phyloP scores from a whole-genome alignment of 2,888 invertebrate species.

The Chymomyza amoena region DNA sequence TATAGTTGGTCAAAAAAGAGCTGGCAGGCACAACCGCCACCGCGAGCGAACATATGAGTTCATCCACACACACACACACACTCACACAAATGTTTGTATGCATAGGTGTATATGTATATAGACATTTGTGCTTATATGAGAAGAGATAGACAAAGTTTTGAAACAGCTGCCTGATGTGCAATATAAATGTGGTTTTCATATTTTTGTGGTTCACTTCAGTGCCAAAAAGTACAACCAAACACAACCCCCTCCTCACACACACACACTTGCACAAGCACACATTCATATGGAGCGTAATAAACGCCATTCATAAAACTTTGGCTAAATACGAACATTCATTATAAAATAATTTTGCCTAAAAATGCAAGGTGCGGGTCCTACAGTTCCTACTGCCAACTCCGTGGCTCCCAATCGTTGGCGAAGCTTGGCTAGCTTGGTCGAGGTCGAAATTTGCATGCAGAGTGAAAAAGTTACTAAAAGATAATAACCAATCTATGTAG shows the following conservation, averaged over 20 bases:
- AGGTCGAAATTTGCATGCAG: slow-evolving; percentile 60
- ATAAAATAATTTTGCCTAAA: slow-evolving; percentile 63
- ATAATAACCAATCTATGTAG: slow-evolving; percentile 61
- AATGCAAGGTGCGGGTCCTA: slow-evolving; percentile 31
- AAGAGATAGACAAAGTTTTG: slow-evolving; percentile 54
- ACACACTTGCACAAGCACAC: slow-evolving; percentile 8
- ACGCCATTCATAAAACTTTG: slow-evolving; percentile 72
- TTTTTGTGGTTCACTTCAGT: slow-evolving; percentile 72
- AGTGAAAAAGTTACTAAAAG: slow-evolving; percentile 69
- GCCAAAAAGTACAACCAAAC: slow-evolving; percentile 29
- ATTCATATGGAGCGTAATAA: slow-evolving; percentile 48
- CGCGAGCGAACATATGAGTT: slow-evolving; percentile 58
- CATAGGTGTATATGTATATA: not conserved
- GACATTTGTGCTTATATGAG: not conserved
- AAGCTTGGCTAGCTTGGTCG: not conserved
- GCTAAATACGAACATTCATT: slow-evolving; percentile 72
- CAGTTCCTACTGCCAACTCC: not conserved
- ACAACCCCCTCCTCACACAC: slow-evolving; percentile 4
- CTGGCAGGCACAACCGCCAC: slow-evolving; percentile 50
- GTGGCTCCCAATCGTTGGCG: not conserved
- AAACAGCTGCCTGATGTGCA: slow-evolving; percentile 67
- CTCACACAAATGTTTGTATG: not conserved
- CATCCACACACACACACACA: slow-evolving; percentile 15
- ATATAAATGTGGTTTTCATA: slow-evolving; percentile 75
- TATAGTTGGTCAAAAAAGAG: slow-evolving; percentile 2